Conservation (phyloP, 2,888 invertebrate species). For the Branchellion lobata region DNA sequence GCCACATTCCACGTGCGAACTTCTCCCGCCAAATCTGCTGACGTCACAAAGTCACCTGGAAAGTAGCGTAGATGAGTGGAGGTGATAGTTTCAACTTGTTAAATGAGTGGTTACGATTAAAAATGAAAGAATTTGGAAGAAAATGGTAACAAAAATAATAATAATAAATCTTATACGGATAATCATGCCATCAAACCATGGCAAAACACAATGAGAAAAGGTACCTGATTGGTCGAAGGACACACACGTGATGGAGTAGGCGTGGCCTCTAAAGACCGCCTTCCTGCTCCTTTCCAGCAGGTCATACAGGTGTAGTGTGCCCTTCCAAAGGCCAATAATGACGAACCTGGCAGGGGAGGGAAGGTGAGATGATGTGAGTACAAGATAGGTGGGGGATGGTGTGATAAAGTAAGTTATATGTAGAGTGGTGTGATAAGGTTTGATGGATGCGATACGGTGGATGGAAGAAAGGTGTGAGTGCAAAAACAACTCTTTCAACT, state of each 20-base stretch:
- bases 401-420: neutral
- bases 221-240: conserved; percentile 59
- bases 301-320: conserved; percentile 59
- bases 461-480: neutral
- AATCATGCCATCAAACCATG: too few relatives aligned
- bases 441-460: neutral
- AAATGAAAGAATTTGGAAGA: too few relatives aligned
- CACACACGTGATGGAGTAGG: conserved; percentile 59
- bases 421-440: neutral
- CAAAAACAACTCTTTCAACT: too few relatives aligned
- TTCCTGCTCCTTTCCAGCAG: conserved; percentile 57
- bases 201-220: too few relatives aligned
- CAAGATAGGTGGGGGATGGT: neutral
- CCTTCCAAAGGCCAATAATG: conserved; percentile 62
- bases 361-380: neutral
- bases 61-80: too few relatives aligned
- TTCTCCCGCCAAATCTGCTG: conserved; percentile 60
- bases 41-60: conserved; percentile 52
- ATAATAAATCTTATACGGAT: too few relatives aligned
- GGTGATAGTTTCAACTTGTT: too few relatives aligned
- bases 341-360: neutral
- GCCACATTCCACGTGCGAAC: conserved; percentile 61
- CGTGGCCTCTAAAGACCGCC: conserved; percentile 61
- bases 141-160: too few relatives aligned
- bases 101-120: too few relatives aligned